Evolutionary conservation across 2,797 vertebrate genomes (phyloP), one percentile per base, ranked within the genome.

Genomic region (Helostoma temminkii): DNA sequence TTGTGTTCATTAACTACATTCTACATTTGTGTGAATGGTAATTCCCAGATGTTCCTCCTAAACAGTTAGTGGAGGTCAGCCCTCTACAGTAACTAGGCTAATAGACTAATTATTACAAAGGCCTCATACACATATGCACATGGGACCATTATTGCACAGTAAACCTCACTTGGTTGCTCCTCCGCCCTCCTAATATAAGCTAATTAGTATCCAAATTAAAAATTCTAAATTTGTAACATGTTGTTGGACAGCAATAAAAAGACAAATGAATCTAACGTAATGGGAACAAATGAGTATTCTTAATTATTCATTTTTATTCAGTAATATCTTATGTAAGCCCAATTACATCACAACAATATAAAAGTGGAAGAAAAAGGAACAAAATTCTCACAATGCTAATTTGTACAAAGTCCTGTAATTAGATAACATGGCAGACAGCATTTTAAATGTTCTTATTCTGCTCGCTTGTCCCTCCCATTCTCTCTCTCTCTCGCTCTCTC

Each of bases 71-170:
- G 78, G 71, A 85, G 84, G 84, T 87, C 81, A 76, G 58, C 24
- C 0, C 43, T 73, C 50, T 14, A 37, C 36, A 37, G 36, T 80
- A 90, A 89, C 73, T 89, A 80, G 82, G 82, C 83, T 89, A 91
- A 90, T 82, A 74, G 71, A 82, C 76, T 87, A 88, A 88, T 90
- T 88, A 89, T 65, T 69, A 42, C 6, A 3, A 75, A 79, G 41
- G 62, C 37, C 58, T 37, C 21, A 59, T 1, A 63, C 57, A 58
- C 24, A 69, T 48, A 63, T 43, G 63, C 59, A 56, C 9, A 52
- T 28, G 50, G 24, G 42, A 67, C 19, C 34, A 60, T 39, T 25
- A 60, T 26, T 47, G 47, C 56, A 78, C 39, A 62, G 59, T 32
- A 74, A 62, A 75, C 74, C 52, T 62, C 52, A 74, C 59, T 71